Percentiles rank a stretch among this genome's conserved stretches.
Conservation (phyloP, 2,113 vertebrate species). For the Acanthisitta chloris region DNA sequence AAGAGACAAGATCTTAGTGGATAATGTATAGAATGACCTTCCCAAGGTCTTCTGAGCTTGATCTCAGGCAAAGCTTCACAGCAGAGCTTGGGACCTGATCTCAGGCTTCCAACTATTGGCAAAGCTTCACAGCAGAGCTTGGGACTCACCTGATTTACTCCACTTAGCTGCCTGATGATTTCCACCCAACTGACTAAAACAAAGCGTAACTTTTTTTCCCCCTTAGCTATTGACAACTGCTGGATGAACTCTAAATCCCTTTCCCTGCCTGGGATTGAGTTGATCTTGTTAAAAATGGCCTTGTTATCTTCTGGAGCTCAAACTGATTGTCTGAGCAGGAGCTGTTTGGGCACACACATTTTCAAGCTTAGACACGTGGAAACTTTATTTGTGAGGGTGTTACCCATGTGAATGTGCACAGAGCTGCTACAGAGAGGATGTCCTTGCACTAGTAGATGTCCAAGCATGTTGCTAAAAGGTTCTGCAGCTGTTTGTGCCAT, state of each 20-base stretch:
- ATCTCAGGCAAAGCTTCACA: neutral
- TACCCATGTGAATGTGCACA: fast-evolving
- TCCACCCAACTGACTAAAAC: fast-evolving
- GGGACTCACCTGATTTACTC: neutral
- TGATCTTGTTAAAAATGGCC: neutral
- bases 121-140: neutral
- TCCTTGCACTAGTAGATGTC: neutral
- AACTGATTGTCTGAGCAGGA: neutral
- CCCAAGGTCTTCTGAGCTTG: neutral
- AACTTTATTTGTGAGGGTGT: fast-evolving
- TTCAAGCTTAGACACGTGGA: fast-evolving
- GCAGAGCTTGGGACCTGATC: neutral
- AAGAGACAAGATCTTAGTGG: neutral
- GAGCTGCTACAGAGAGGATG: fast-evolving
- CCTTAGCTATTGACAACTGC: neutral
- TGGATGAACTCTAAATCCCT: neutral
- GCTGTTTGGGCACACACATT: fast-evolving
- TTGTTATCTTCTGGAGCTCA: neutral
- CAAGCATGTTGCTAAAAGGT: fast-evolving
- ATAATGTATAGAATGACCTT: neutral
- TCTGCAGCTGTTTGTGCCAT: fast-evolving
- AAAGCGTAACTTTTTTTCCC: too few relatives aligned
- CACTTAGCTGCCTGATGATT: neutral
- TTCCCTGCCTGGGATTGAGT: neutral
- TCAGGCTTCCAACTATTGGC: neutral